Evolutionary conservation across 2,113 vertebrate genomes (phyloP), one percentile per base, ranked within the genome.

Genomic region (Telmatochromis sp.): DNA sequence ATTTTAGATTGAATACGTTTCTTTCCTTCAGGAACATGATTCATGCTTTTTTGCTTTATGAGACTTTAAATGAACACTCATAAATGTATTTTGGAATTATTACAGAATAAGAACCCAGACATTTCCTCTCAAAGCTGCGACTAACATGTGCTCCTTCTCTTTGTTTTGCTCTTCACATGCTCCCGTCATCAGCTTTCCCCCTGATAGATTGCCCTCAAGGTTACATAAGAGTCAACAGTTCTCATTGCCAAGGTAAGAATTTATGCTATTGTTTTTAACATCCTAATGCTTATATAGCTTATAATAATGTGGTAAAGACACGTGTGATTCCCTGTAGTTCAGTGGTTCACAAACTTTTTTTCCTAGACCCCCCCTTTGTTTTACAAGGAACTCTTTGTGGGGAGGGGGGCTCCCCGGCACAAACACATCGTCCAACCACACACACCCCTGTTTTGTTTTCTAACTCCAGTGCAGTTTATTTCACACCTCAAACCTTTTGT

Each of bases 201-300:
- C 86, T 96, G 80, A 97, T 97, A 85, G 98, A 98, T 87, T 99
- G 99, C 92, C 97, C 98, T 15, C 97, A 96, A 86, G 99, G 99
- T 80, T 99, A 98, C 95, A 98, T 97, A 91, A 97, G 97, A 90
- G 95, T 98, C 90, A 99, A 99, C 96, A 97, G 95, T 91, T 98
- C 99, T 2, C 97, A 97, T 90, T 99, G 99, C 93, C 98, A 98
- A 97, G 99, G 99, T 99, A 97, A 83, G 83, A 81, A 14, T 11
- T 9, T 5, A 12, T 87, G 13, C 8, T 26, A 42, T 13, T 33
- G 45, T 57, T 49, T 35, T 37, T 49, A 13, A 13, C 33, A 65
- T 21, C 60, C 33, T 65, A 65, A 65, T 65, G 33, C 60, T 65
- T 37, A 5, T 65, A 37, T 65, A 37, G 60, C 33, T 65, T 5